Base-by-base conservation (phyloP, 2,888 invertebrate species). In the Lepidochitona cinerea region DNA sequence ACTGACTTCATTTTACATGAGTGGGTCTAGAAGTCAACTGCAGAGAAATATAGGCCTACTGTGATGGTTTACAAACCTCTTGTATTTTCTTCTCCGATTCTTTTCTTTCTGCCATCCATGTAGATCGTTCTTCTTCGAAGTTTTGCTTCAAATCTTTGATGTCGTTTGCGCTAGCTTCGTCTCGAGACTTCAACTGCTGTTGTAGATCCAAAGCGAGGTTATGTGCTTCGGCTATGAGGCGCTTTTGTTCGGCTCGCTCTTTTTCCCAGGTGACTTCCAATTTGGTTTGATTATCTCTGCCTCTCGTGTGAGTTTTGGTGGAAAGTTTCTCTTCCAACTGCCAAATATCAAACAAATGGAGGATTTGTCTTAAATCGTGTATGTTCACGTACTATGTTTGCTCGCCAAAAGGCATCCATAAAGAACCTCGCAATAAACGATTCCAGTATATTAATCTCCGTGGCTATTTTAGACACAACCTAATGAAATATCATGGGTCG, bases 141-240 rank as follows among this genome's bases (percentile, higher is more conserved):
- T 95, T 95, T 3, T 95, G 94, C 80, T 95, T 94, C 36, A 96
- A 91, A 80, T 96, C 95, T 83, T 94, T 94, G 71, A 83, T 80
- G 49, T 87, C 88, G 29, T 80, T 77, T 0, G 83, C 76, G 59
- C 83, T 76, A 18, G 83, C 84, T 65, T 85, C 84, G 37, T 89
- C 88, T 35, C 87, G 81, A 37, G 84, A 80, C 41, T 81, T 79
- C 12, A 89, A 75, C 75, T 88, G 87, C 5, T 82, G 81, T 81
- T 89, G 88, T 7, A 89, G 77, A 64, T 88, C 86, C 53, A 86
- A 76, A 6, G 87, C 85, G 1, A 88, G 78, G n/a, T 79, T 75
- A 70, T 89, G 88, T 0, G 87, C 85, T 70, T 88, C 86, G 7
- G 78, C 75, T 23, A 88, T 78, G 1, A 88, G 81, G 1, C 85